Evolutionary conservation across 2,888 invertebrate genomes (phyloP), one percentile per base, ranked within the genome.

Genomic region (Dysmachus trigonus): DNA sequence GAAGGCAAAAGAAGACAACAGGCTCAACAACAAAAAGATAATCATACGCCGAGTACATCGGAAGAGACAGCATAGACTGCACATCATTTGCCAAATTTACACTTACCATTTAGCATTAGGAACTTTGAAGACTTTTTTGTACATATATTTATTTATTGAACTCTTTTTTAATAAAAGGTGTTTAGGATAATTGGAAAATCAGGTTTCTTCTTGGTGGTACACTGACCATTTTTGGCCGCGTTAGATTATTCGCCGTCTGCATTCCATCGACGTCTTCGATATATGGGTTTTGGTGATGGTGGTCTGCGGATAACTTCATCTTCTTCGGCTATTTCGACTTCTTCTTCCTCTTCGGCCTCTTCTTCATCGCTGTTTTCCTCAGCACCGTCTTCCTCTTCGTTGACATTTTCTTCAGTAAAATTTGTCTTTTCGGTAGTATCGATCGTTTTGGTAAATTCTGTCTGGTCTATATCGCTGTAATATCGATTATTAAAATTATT

Each of bases 1-100:
- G 93, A 94, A 89, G 92, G 81, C 33, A 84, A 86, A 85, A 81
- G 84, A 30, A 41, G 30, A 27, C 86, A 77, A 5, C 62, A 62
- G 27, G 53, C 1, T 1, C 31, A 86, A 33, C 72, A 87, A 22
- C 22, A 30, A 72, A 87, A 72, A 31, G 47, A 81, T 4, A 79
- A 81, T 51, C 51, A 72, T 22, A 86, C 84, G 15, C 87, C 86
- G 1, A 87, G 87, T 30, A 88, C 88, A 74, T 88, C 88, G 0
- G 87, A 88, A 73, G 88, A 88, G 82, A 81, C 86, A 33, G 88
- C 88, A 22, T 88, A 87, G 76, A 33, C 79, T 73, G 22, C 31
- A 13, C 22, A 31, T 53, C n/a, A 35, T 74, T 76, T 53, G 31
- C 71, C 84, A 30, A 77, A 79, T 41, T 30, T 47, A 62, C 71